Conservation (phyloP, 2,797 vertebrate genomes). For the Etheostoma nigrum region DNA sequence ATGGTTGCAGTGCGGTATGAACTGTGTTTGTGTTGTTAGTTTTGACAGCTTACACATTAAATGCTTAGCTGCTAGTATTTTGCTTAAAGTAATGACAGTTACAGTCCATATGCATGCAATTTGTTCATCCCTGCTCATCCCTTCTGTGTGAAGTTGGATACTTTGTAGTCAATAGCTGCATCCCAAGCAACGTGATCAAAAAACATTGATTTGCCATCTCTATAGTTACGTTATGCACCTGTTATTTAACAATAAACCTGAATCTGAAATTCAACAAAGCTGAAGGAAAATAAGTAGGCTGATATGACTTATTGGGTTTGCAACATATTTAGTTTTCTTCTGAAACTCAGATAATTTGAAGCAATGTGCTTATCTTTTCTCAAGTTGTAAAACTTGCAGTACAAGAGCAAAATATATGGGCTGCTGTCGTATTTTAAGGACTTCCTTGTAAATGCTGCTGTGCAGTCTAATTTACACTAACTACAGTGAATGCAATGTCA, state of each 20-base stretch:
- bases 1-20: not conserved
- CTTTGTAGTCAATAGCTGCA: no score
- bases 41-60: not conserved
- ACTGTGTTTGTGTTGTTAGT: not conserved
- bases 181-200: constrained; percentile 7
- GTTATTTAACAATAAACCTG: not conserved
- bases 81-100: not conserved
- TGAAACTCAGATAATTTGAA: not conserved
- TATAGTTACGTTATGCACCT: constrained; percentile 11
- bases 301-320: not conserved
- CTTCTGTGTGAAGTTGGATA: not conserved
- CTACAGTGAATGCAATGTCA: not conserved
- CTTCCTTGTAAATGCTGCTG: not conserved
- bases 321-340: not conserved
- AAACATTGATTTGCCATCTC: not conserved
- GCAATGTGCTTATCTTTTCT: not conserved
- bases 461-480: not conserved
- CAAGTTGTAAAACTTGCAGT: not conserved
- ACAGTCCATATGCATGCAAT: not conserved
- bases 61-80: constrained; percentile 12
- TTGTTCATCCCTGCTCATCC: not conserved
- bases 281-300: not conserved
- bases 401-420: not conserved
- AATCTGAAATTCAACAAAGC: constrained; percentile 6
- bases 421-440: constrained; percentile 9